These are phyloP conservation scores for Charanyca ferruginea DNA, from an alignment of 2,888 invertebrate species.

Conservation along the genomic window DNA sequence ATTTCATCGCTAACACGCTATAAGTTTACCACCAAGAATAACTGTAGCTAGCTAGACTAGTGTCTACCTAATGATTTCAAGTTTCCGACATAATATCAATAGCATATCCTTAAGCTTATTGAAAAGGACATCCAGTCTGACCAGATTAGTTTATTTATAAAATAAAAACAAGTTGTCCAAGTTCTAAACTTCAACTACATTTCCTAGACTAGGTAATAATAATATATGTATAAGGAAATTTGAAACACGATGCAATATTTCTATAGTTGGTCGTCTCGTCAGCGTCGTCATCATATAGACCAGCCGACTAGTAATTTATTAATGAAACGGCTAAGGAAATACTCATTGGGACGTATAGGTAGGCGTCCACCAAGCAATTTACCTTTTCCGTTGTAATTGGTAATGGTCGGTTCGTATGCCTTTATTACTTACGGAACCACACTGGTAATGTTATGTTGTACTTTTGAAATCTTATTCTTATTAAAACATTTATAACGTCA, in stretches of 20 bases:
- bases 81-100: neutral
- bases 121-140: neutral
- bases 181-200: neutral
- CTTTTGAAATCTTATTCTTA: conserved; percentile 15
- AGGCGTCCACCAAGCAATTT: conserved; percentile 68
- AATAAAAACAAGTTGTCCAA: neutral
- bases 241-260: conserved; percentile 3
- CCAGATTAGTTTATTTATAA: neutral
- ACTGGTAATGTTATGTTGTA: conserved; percentile 10
- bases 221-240: conserved; percentile 15
- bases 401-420: conserved; percentile 42
- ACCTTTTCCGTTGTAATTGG: conserved; percentile 65
- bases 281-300: conserved; percentile 12
- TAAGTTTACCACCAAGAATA: neutral
- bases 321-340: conserved; percentile 66
- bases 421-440: conserved; percentile 24
- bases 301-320: conserved; percentile 48
- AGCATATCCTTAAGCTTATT: neutral
- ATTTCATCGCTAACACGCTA: neutral
- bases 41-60: neutral
- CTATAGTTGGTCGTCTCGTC: conserved; percentile 9
- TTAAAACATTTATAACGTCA: neutral
- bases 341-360: conserved; percentile 54
- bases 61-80: neutral
- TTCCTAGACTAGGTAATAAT: no score